Evolutionary conservation across 2,113 vertebrate species (phyloP).

Genomic region (Smithornis capensis): DNA sequence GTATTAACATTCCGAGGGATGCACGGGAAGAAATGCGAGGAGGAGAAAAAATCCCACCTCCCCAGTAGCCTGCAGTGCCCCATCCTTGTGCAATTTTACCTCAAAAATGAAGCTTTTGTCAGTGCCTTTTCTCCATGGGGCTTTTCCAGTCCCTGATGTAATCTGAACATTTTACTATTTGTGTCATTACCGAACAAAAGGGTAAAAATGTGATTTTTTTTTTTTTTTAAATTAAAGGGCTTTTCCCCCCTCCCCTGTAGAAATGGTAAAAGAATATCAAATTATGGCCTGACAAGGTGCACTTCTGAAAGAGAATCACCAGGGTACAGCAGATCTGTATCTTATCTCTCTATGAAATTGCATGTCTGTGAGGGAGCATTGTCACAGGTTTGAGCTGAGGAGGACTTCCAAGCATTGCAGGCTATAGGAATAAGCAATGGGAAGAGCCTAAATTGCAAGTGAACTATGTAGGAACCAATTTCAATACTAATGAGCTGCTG

Average conservation of each 20-base stretch:
- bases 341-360: conserved; percentile 66
- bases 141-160: conserved; percentile 44
- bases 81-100: conserved; percentile 5
- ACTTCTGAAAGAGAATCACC: conserved; percentile 49
- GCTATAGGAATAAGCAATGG: not conserved
- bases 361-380: not conserved
- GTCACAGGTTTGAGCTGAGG: conserved; percentile 7
- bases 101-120: conserved; percentile 62
- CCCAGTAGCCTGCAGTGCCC: not conserved
- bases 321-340: conserved; percentile 64
- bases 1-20: conserved; percentile 39
- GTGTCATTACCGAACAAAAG: conserved; percentile 59
- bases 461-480: conserved; percentile 16
- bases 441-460: conserved; percentile 33
- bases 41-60: not conserved
- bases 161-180: conserved; percentile 63
- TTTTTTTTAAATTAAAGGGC: conserved; percentile 37
- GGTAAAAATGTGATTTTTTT: conserved; percentile 11
- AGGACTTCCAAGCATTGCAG: not conserved
- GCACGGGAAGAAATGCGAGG: not conserved
- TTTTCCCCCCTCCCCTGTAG: not conserved
- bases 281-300: conserved; percentile 59
- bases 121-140: conserved; percentile 7
- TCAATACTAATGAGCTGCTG: conserved; percentile 35
- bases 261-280: conserved; percentile 57